A percentile compares a stretch with the other conserved stretches of the same genome.
phyloP scores from a whole-genome alignment of 2,797 vertebrate species.

The Spondyliosoma cantharus region DNA sequence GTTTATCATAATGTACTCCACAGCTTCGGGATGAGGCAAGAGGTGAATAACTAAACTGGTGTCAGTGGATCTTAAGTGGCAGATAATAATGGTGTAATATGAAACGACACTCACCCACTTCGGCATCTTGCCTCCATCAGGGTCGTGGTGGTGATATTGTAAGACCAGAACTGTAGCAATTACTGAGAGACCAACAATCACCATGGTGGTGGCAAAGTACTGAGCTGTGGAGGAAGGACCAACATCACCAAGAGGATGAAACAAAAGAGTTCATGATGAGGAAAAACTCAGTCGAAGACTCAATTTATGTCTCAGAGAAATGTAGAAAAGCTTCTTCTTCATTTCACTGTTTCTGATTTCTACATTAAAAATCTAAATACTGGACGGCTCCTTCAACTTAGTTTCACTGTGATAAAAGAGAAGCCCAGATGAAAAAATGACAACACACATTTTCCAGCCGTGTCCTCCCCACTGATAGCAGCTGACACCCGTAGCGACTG shows the following conservation, averaged over 20 bases:
- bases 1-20: not conserved
- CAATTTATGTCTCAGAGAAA: conserved; percentile 8
- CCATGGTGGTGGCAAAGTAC: conserved; percentile 86
- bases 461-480: conserved; percentile 15
- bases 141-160: conserved; percentile 86
- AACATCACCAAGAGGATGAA: not conserved
- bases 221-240: conserved; percentile 71
- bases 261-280: no score
- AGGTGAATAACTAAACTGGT: not conserved
- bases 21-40: no score
- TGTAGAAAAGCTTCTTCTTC: not conserved
- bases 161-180: conserved; percentile 86
- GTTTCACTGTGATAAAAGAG: conserved; percentile 23
- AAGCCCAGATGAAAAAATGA: conserved; percentile 33
- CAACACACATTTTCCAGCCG: conserved; percentile 6
- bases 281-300: not conserved
- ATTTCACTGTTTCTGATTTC: conserved; percentile 26
- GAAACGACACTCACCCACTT: conserved; percentile 82
- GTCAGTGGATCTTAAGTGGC: not conserved
- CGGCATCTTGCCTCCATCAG: conserved; percentile 84
- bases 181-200: conserved; percentile 85
- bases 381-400: conserved; percentile 8
- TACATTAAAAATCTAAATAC: conserved; percentile 1
- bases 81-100: not conserved
- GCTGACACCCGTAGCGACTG: conserved; percentile 30